Evolutionary conservation across 2,888 invertebrate species (phyloP).

Genomic region (Gasteruption jaculator): DNA sequence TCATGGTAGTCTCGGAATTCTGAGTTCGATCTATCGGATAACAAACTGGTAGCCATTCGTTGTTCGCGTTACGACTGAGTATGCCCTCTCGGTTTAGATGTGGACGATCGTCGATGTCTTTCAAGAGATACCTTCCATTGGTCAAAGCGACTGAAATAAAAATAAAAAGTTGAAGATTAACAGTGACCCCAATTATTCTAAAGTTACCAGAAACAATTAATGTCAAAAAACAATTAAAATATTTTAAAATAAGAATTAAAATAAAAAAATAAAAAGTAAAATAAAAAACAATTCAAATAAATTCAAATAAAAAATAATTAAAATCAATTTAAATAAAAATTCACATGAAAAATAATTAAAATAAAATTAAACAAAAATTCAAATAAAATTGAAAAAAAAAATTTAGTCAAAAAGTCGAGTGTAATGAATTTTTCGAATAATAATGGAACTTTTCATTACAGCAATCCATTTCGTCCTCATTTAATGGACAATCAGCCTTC

Average conservation of each 20-base stretch:
- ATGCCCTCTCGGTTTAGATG: constrained; percentile 60
- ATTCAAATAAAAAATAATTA: too few species aligned
- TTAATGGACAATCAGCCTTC: constrained; percentile 60
- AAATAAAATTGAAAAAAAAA: too few species aligned
- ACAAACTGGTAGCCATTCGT: constrained; percentile 66
- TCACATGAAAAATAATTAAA: too few species aligned
- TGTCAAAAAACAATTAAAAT: not conserved
- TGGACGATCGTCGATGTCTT: constrained; percentile 63
- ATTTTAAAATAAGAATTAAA: constrained; percentile 1
- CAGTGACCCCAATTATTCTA: not conserved
- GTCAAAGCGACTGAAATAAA: constrained; percentile 68
- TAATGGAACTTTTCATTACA: constrained; percentile 59
- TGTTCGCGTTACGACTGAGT: constrained; percentile 59
- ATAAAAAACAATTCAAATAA: not conserved
- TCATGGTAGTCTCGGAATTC: constrained; percentile 44
- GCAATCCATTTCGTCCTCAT: constrained; percentile 78
- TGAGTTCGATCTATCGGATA: constrained; percentile 45
- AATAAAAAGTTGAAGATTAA: constrained; percentile 33
- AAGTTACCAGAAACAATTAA: constrained; percentile 1
- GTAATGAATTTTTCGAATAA: too few species aligned
- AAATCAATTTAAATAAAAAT: too few species aligned
- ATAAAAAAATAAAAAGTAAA: not conserved
- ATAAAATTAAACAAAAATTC: too few species aligned
- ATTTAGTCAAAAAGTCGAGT: too few species aligned
- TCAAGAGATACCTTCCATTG: constrained; percentile 58